Evolutionary conservation across 2,797 vertebrate genomes (phyloP).

Genomic region (Alectoris magna): DNA sequence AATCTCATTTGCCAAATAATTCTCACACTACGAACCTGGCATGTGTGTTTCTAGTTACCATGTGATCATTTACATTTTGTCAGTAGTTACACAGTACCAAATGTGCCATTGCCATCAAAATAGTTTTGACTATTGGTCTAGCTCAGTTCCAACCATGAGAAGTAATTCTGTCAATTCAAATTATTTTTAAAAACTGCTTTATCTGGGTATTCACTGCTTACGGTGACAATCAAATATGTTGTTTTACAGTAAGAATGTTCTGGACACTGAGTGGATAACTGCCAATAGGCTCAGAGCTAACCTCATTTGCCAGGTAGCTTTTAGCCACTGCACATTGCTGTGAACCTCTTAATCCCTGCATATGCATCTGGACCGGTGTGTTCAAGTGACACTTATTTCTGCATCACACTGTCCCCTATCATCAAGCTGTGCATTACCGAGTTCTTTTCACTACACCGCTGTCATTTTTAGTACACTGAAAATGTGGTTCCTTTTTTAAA

Average conservation of each 20-base stretch:
- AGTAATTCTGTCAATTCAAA: neutral
- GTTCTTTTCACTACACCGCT: slow-evolving; percentile 1
- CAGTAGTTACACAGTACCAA: neutral
- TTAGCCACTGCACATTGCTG: neutral
- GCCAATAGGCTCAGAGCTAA: neutral
- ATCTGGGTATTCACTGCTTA: neutral
- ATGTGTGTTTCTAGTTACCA: neutral
- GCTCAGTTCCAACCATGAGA: neutral
- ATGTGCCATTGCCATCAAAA: neutral
- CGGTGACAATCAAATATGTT: neutral
- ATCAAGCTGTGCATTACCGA: neutral
- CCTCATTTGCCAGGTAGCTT: neutral
- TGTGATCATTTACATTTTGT: slow-evolving; percentile 7
- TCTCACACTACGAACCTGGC: slow-evolving; percentile 9
- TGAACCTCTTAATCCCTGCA: neutral
- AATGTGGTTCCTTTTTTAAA: slow-evolving; percentile 30
- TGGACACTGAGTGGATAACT: neutral
- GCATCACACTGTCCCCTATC: neutral
- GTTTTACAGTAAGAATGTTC: neutral
- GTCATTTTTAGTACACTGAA: slow-evolving; percentile 29
- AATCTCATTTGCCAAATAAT: slow-evolving; percentile 11
- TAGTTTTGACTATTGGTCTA: neutral
- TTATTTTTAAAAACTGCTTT: neutral
- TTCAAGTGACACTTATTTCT: neutral
- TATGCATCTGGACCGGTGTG: neutral